phyloP scores from a whole-genome alignment of 2,888 invertebrate genomes.

The Xanthostigma xanthostigma region DNA sequence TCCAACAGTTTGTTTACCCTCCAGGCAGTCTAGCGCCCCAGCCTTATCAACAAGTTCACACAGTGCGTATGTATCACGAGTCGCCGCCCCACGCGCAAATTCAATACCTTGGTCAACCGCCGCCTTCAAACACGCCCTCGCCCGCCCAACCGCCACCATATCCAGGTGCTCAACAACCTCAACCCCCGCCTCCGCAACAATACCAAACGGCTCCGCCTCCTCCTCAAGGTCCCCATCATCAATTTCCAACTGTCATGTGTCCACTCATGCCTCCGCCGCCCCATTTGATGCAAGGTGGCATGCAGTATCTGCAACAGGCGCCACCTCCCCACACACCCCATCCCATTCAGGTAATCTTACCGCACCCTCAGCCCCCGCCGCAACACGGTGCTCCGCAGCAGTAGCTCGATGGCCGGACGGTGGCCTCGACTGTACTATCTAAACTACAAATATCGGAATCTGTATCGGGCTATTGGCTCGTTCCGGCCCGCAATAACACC shows the following conservation, averaged over 20 bases:
- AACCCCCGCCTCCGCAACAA: constrained; percentile 31
- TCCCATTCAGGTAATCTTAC: constrained; percentile 30
- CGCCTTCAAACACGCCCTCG: constrained; percentile 35
- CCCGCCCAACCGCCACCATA: constrained; percentile 22
- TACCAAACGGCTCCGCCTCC: constrained; percentile 42
- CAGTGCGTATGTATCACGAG: constrained; percentile 56
- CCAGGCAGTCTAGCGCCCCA: constrained; percentile 25
- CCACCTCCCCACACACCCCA: constrained; percentile 30
- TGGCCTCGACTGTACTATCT: background rate
- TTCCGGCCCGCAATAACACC: too few relatives aligned
- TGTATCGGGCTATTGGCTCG: background rate
- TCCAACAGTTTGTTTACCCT: constrained; percentile 32
- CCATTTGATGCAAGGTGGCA: constrained; percentile 28
- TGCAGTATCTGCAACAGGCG: constrained; percentile 33
- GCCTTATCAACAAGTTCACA: constrained; percentile 28
- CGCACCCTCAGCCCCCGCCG: constrained; percentile 32
- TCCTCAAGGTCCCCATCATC: constrained; percentile 34
- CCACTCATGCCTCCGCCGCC: constrained; percentile 38
- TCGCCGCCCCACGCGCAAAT: constrained; percentile 34
- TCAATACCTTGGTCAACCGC: constrained; percentile 39
- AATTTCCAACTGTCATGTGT: constrained; percentile 42
- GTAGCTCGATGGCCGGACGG: constrained; percentile 15
- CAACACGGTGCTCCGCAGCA: constrained; percentile 24
- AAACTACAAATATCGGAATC: background rate
- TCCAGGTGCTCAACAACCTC: constrained; percentile 22